Evolutionary conservation across 23 tunicate genomes (phyloP).

Genomic region (Styela clava): DNA sequence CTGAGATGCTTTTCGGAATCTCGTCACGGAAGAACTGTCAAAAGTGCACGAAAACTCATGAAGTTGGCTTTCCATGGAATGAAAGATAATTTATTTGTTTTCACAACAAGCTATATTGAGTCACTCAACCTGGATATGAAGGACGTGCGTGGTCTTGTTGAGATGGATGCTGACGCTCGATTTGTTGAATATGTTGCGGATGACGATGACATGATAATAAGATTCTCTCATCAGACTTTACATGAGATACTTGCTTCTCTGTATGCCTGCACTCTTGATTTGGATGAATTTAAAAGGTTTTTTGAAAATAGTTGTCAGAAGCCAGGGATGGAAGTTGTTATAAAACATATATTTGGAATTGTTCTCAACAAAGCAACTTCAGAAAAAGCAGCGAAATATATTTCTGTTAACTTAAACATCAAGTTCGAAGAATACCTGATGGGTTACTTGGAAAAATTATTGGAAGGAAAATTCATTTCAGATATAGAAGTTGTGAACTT

Average conservation of each 20-base stretch:
- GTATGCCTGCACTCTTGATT: not conserved
- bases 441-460: not conserved
- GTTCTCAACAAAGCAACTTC: not conserved
- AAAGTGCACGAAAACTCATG: not conserved
- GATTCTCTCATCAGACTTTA: not conserved
- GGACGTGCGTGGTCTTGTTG: not conserved
- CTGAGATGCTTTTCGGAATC: not conserved
- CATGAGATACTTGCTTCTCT: slow-evolving; percentile 3
- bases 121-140: not conserved
- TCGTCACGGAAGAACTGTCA: not conserved
- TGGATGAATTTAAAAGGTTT: not conserved
- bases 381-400: not conserved
- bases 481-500: not conserved
- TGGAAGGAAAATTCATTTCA: not conserved
- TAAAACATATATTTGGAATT: not conserved
- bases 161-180: not conserved
- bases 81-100: not conserved
- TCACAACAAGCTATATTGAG: not conserved
- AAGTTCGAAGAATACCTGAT: not conserved
- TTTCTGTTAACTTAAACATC: not conserved
- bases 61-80: slow-evolving; percentile 12
- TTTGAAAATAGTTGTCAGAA: not conserved
- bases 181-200: not conserved
- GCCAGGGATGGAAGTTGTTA: not conserved
- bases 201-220: not conserved